Percentiles rank a stretch among this genome's conserved stretches.
Evolutionary conservation across 2,888 invertebrate species (phyloP).

Genomic region (Melanostoma scalare): DNA sequence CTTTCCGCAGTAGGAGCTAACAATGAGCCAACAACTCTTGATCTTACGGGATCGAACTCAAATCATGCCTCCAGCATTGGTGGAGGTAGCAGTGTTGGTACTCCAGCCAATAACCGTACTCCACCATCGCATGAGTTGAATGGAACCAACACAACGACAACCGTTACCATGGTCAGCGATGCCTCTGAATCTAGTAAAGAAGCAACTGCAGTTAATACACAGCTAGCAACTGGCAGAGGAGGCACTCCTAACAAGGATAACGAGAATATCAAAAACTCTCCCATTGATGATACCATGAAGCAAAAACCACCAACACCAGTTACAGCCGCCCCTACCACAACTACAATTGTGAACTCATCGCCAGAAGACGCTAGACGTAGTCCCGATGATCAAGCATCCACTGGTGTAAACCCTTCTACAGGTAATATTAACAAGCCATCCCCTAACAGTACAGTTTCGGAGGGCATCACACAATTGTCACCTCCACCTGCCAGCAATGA

Average conservation of each 20-base stretch:
- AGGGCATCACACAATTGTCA: constrained; percentile 59
- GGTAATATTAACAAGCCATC: constrained; percentile 75
- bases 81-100: constrained; percentile 59
- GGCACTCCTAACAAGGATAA: constrained; percentile 73
- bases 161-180: constrained; percentile 72
- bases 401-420: constrained; percentile 64
- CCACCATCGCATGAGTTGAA: constrained; percentile 78
- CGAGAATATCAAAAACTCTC: constrained; percentile 52
- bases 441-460: constrained; percentile 62
- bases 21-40: constrained; percentile 80
- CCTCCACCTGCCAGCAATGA: constrained; percentile 73
- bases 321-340: constrained; percentile 65
- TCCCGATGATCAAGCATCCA: constrained; percentile 68
- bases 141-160: constrained; percentile 77
- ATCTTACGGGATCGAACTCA: constrained; percentile 81
- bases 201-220: constrained; percentile 57
- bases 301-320: constrained; percentile 76
- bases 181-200: constrained; percentile 76
- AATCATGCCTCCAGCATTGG: constrained; percentile 78
- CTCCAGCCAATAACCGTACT: constrained; percentile 73
- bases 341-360: constrained; percentile 66
- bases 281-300: constrained; percentile 64
- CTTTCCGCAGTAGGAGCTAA: constrained; percentile 62
- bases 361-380: constrained; percentile 75
- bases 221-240: constrained; percentile 73